Conservation (phyloP, 2,888 invertebrate genomes). For the Stratiomys singularior region DNA sequence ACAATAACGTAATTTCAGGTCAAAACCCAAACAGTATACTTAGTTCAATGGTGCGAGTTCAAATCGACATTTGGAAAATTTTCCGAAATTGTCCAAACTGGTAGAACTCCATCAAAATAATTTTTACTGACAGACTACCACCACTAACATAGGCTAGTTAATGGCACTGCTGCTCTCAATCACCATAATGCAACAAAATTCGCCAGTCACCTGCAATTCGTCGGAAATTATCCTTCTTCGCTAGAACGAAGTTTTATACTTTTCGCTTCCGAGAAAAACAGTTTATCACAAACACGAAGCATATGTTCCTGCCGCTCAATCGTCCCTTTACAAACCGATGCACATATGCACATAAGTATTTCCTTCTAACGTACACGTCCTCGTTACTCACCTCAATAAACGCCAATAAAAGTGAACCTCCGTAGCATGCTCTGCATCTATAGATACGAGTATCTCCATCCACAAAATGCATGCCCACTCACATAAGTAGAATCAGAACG, state of each 20-base stretch:
- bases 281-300: conserved; percentile 38
- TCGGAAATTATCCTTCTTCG: conserved; percentile 31
- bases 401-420: background rate
- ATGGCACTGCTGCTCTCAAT: background rate
- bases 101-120: too few species aligned
- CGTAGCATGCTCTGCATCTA: background rate
- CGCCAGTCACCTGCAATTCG: conserved; percentile 41
- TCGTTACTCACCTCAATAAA: conserved; percentile 26
- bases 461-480: background rate
- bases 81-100: too few species aligned
- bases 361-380: background rate
- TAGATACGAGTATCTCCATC: background rate
- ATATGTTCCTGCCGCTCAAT: conserved; percentile 15
- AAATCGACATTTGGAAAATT: too few species aligned
- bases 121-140: too few species aligned
- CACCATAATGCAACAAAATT: background rate
- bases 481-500: background rate
- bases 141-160: background rate
- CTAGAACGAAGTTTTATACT: conserved; percentile 34
- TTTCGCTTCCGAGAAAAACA: conserved; percentile 40
- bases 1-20: too few species aligned
- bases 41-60: too few species aligned
- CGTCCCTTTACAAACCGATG: background rate
- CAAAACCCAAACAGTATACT: too few species aligned
- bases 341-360: background rate